Evolutionary conservation across 1,140 invertebrate species (phyloP).

Genomic region (Heliconius himera): DNA sequence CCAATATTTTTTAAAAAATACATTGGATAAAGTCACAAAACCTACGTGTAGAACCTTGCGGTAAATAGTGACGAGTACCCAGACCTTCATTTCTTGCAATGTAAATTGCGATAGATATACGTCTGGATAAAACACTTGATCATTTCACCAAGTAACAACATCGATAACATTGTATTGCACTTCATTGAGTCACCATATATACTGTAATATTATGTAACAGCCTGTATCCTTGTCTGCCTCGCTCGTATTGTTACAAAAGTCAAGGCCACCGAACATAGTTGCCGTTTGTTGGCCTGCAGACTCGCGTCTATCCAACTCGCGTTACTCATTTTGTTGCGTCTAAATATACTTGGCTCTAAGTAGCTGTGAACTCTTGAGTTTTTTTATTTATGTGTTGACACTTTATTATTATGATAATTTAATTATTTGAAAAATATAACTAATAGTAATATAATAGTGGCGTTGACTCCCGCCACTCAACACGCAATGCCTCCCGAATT

Average conservation of each 20-base stretch:
- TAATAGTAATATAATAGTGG: too few relatives aligned
- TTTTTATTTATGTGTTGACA: not conserved
- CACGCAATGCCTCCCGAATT: too few relatives aligned
- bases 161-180: not conserved
- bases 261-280: not conserved
- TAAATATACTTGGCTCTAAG: not conserved
- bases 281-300: not conserved
- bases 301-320: not conserved
- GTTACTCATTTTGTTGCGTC: not conserved
- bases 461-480: too few relatives aligned
- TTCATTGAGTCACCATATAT: not conserved
- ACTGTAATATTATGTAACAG: not conserved
- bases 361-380: not conserved
- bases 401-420: not conserved
- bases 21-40: too few relatives aligned
- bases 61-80: too few relatives aligned
- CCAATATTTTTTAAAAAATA: too few relatives aligned
- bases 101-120: too few relatives aligned
- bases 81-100: too few relatives aligned
- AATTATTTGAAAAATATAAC: too few relatives aligned
- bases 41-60: too few relatives aligned
- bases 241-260: conserved; percentile 1
- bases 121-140: too few relatives aligned
- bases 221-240: not conserved
- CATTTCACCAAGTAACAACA: not conserved